These are phyloP conservation scores for Laothoe populi DNA, from an alignment of 2,888 invertebrate species.

Conservation along the genomic window DNA sequence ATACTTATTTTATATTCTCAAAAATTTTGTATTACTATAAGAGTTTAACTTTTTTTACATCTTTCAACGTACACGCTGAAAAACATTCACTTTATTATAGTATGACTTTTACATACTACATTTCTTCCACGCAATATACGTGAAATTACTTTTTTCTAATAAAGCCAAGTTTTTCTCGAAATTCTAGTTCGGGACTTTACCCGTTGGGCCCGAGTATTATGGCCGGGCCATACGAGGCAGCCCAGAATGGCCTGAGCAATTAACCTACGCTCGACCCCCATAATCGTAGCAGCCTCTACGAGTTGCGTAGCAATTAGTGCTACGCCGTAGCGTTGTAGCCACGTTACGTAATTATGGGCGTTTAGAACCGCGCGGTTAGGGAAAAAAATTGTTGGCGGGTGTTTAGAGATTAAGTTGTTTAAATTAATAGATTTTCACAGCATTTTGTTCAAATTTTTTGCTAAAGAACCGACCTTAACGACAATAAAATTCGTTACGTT, in stretches of 20 bases:
- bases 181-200: constrained; percentile 28
- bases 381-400: constrained; percentile 19
- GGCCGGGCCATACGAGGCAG: constrained; percentile 42
- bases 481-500: background rate
- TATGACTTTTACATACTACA: constrained; percentile 4
- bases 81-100: background rate
- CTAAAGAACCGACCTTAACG: background rate
- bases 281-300: constrained; percentile 54
- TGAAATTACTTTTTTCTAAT: constrained; percentile 8
- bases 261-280: constrained; percentile 74
- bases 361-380: constrained; percentile 45
- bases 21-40: constrained; percentile 15
- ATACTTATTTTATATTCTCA: constrained; percentile 13
- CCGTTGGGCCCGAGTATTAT: constrained; percentile 45
- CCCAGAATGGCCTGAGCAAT: constrained; percentile 60
- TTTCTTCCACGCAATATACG: constrained; percentile 2
- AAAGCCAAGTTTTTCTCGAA: constrained; percentile 16
- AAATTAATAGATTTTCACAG: constrained; percentile 11
- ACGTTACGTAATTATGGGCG: constrained; percentile 74
- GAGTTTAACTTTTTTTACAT: constrained; percentile 8
- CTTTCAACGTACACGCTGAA: constrained; percentile 13
- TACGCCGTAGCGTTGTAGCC: constrained; percentile 61
- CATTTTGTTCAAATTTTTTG: background rate
- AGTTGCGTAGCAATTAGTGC: constrained; percentile 81
- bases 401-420: constrained; percentile 10